Evolutionary conservation across 2,797 vertebrate species (phyloP).

Genomic region (Anguilla anguilla): DNA sequence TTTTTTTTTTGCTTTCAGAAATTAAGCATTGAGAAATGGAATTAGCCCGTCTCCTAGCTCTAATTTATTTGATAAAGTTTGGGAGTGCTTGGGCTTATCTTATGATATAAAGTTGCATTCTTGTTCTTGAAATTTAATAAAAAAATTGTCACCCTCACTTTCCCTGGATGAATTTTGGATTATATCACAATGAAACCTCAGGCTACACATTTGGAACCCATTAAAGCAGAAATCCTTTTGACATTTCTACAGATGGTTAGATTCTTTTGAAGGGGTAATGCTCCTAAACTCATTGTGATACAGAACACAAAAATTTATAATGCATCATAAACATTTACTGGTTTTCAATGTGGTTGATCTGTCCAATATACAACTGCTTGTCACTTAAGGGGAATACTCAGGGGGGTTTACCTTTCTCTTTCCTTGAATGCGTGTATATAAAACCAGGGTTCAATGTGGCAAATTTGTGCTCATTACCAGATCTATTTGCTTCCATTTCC

Average conservation of each 20-base stretch:
- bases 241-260: not conserved
- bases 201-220: too few relatives aligned
- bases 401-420: not conserved
- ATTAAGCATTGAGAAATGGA: not conserved
- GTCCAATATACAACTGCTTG: not conserved
- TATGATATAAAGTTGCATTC: not conserved
- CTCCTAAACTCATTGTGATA: not conserved
- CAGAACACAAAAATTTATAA: not conserved
- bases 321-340: slow-evolving; percentile 10
- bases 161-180: not conserved
- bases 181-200: not conserved
- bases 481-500: not conserved
- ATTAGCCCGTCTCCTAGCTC: not conserved
- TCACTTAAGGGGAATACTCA: not conserved
- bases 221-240: not conserved
- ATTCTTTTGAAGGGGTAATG: not conserved
- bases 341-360: not conserved
- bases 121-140: not conserved
- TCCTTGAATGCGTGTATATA: not conserved
- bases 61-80: not conserved
- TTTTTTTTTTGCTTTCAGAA: not conserved
- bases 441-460: not conserved
- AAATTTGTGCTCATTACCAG: not conserved
- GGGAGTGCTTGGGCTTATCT: not conserved
- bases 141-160: not conserved